Conservation (phyloP, 2,113 vertebrate genomes). For the Lasiurus cinereus region DNA sequence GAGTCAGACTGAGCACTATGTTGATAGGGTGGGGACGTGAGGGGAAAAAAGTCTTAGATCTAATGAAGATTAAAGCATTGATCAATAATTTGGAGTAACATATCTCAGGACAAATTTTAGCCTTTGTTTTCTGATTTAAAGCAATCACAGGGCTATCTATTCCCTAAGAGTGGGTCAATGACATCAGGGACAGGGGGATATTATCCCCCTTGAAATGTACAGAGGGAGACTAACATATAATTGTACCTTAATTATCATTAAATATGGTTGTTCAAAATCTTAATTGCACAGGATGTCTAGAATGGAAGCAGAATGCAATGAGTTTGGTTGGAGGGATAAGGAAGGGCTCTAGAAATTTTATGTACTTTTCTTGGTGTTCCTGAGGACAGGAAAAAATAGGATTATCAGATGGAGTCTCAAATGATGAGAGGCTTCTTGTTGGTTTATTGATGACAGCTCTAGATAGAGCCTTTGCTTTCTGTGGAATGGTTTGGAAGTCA, state of each 20-base stretch:
- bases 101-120: not conserved
- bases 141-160: not conserved
- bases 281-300: not conserved
- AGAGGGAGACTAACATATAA: not conserved
- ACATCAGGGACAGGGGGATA: not conserved
- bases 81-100: not conserved
- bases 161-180: not conserved
- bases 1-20: not conserved
- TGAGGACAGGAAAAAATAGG: not conserved
- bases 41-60: not conserved
- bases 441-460: not conserved
- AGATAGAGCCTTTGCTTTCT: not conserved
- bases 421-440: not conserved
- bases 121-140: slow-evolving; percentile 12
- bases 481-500: not conserved
- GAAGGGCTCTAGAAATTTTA: not conserved
- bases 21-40: not conserved
- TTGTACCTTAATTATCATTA: not conserved
- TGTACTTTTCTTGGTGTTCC: not conserved
- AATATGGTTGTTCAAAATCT: not conserved
- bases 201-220: not conserved
- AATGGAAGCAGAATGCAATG: not conserved
- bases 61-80: not conserved
- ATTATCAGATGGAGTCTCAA: not conserved
- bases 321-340: not conserved